phyloP scores from a whole-genome alignment of 2,888 invertebrate genomes.

The Agriopis marginaria region DNA sequence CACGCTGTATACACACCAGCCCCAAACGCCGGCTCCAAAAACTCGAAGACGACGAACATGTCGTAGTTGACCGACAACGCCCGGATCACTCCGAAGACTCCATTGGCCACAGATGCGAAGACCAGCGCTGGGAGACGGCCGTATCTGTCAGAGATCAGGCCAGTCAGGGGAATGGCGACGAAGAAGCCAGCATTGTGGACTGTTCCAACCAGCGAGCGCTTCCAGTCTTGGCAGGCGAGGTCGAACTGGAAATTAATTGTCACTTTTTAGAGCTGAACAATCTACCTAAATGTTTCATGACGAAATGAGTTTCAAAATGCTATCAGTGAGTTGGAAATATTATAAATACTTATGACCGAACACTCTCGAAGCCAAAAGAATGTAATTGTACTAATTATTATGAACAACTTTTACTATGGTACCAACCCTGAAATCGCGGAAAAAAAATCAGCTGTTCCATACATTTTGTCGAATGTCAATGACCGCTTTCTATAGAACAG shows the following conservation, averaged over 20 bases:
- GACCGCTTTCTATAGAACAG: too few species aligned
- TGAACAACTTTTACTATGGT: too few species aligned
- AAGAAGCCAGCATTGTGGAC: slow-evolving; percentile 91
- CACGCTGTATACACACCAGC: slow-evolving; percentile 87
- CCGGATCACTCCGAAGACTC: slow-evolving; percentile 85
- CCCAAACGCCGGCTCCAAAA: slow-evolving; percentile 85
- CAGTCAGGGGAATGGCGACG: slow-evolving; percentile 90
- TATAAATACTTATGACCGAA: too few species aligned
- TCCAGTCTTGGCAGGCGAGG: slow-evolving; percentile 90
- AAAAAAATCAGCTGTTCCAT: too few species aligned
- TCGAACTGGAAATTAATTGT: slow-evolving; percentile 84
- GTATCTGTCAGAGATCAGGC: slow-evolving; percentile 89
- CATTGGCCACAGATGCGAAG: slow-evolving; percentile 83
- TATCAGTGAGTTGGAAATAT: too few species aligned
- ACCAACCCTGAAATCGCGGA: too few species aligned
- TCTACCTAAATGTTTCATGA: neutral
- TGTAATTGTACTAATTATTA: too few species aligned
- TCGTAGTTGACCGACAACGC: slow-evolving; percentile 86
- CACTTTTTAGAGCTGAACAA: neutral
- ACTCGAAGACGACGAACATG: slow-evolving; percentile 87
- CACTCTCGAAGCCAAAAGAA: too few species aligned
- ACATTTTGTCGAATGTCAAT: too few species aligned
- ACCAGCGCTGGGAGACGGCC: slow-evolving; percentile 88
- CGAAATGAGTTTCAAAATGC: too few species aligned
- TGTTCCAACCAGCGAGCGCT: slow-evolving; percentile 90